Base-by-base conservation (phyloP, 2,113 vertebrate species). In the Leucosticte australis region DNA sequence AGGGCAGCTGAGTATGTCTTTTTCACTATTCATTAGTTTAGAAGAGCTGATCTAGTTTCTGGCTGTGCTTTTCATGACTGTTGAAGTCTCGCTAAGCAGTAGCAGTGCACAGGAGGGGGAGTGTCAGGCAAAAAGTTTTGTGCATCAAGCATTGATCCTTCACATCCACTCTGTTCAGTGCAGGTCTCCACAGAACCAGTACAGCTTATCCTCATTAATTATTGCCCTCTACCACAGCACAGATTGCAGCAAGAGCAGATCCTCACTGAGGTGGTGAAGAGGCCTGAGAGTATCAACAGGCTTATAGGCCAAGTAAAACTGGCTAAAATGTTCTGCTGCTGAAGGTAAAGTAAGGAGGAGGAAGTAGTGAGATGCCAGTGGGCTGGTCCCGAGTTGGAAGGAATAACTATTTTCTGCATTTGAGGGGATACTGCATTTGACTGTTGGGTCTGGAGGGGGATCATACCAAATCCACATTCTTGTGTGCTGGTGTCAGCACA, bases 11-110 rank as follows among this genome's bases (percentile, higher is more conserved):
- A 90, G 46, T 92, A 6, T 27, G 23, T 86, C 35, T 70, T 74
- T 84, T 87, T 73, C 49, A 50, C 64, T 68, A 87, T 75, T 89
- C 52, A 81, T 77, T 28, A 35, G 28, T 71, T 87, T 37, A 71
- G 46, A 78, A 75, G 47, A 65, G 82, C 85, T 83, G 69, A 63
- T 79, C 50, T 93, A 44, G 17, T 81, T 90, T 83, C 68, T 96
- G 71, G 68, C 82, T 80, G 50, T 74, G 35, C 52, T 56, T 92
- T 77, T 52, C 37, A 24, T 20, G 41, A 42, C 46, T 35, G 16
- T 50, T 70, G 23, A 44, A 33, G 39, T 53, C 53, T 83, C 8
- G 2, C 21, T 79, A 46, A 86, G 57, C 53, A 41, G 57, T 27
- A 57, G n/a, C 31, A 59, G 39, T 52, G 26, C 1, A 4, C 21